Evolutionary conservation across 1,140 invertebrate genomes (phyloP).

Genomic region (Riptortus pedestris): DNA sequence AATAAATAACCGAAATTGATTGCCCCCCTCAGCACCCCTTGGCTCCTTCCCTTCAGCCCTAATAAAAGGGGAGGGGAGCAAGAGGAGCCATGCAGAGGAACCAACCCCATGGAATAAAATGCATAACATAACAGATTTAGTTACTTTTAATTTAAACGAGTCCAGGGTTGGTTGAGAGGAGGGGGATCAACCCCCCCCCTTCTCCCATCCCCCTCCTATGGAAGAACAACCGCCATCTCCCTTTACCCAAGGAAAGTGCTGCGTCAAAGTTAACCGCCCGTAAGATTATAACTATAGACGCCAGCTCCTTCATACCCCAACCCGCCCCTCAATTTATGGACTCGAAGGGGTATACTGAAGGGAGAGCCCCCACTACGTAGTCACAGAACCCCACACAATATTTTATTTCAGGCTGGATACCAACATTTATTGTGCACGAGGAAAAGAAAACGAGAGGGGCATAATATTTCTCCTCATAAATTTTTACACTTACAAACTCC

Average conservation of each 20-base stretch:
- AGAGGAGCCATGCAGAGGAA: neutral
- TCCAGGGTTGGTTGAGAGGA: neutral
- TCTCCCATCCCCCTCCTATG: neutral
- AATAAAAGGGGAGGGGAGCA: too few relatives aligned
- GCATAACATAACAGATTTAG: slow-evolving; percentile 13
- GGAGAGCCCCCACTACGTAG: neutral
- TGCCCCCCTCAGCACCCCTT: too few relatives aligned
- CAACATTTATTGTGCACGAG: neutral
- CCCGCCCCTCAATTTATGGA: neutral
- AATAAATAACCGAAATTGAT: slow-evolving; percentile 4
- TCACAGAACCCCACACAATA: neutral
- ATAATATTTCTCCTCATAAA: neutral
- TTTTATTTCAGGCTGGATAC: neutral
- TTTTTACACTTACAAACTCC: neutral
- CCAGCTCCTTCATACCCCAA: neutral
- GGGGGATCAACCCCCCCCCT: neutral
- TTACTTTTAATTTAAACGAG: slow-evolving; percentile 13
- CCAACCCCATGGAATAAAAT: slow-evolving; percentile 1
- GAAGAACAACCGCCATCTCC: too few relatives aligned
- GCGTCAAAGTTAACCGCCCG: slow-evolving; percentile 11
- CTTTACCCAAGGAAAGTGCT: slow-evolving; percentile 9
- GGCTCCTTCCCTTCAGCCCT: too few relatives aligned
- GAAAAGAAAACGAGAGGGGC: neutral
- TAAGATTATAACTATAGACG: slow-evolving; percentile 6
- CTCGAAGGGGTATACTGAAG: neutral